phyloP scores from a whole-genome alignment of 2,113 vertebrate genomes.

The Ptychochromis oligacanthus region DNA sequence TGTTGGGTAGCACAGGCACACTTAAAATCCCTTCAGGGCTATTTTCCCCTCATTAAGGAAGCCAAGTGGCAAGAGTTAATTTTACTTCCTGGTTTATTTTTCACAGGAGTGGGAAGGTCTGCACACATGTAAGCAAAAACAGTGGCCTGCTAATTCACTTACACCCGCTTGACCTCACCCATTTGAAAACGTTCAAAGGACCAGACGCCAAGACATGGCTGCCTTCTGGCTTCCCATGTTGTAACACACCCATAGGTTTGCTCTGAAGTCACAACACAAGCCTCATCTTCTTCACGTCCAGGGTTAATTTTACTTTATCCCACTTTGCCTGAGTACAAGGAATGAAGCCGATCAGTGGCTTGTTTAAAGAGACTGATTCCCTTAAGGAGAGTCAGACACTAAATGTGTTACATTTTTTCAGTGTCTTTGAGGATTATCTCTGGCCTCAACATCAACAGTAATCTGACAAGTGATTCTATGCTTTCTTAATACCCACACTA shows the following conservation, averaged over 20 bases:
- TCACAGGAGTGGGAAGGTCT: slow-evolving; percentile 1
- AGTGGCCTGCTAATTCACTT: slow-evolving; percentile 56
- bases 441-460: neutral
- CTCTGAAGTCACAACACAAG: neutral
- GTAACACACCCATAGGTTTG: slow-evolving; percentile 11
- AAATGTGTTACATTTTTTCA: neutral
- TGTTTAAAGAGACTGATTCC: neutral
- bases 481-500: neutral
- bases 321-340: neutral
- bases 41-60: neutral
- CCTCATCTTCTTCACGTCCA: neutral
- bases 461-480: neutral
- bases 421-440: neutral
- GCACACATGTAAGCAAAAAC: slow-evolving; percentile 25
- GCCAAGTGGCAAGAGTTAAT: neutral
- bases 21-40: neutral
- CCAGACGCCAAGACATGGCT: slow-evolving; percentile 18
- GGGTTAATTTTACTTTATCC: neutral
- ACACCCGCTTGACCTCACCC: slow-evolving; percentile 49
- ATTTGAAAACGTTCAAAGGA: slow-evolving; percentile 37
- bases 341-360: neutral
- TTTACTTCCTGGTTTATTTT: slow-evolving; percentile 11
- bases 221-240: slow-evolving; percentile 29
- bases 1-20: neutral
- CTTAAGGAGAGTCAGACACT: neutral